Evolutionary conservation across 2,113 vertebrate genomes (phyloP), one percentile per base, ranked within the genome.

Genomic region (Narcine bancroftii): DNA sequence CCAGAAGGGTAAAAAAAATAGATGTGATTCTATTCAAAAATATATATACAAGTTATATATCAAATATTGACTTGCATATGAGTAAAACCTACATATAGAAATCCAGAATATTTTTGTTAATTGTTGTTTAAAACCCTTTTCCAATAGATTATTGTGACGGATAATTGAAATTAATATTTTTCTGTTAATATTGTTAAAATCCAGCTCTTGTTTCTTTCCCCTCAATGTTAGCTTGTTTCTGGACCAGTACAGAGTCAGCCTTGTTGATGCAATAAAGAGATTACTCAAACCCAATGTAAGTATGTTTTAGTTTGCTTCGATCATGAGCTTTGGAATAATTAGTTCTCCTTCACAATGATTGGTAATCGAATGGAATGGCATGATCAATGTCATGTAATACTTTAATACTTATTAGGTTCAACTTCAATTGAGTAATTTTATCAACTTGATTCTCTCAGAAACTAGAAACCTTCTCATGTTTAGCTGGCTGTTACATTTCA

Each of bases 341-440:
- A 98, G 97, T 96, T 96, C 96, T 95, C 94, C 89, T 69, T 94
- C 95, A 96, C 96, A 95, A 96, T 96, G 97, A 97, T 96, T 96
- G 96, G 96, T 96, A 96, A 96, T 97, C 97, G 96, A 98, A 97
- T 97, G 96, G 97, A 97, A 97, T 97, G 97, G 97, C 96, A 96
- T 97, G 97, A 98, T 99, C 99, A 98, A 98, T 99, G 98, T 98
- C 97, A 97, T 97, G 97, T 99, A 98, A 99, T 97, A 97, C 97
- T 99, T 98, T 98, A 98, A 98, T 98, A 97, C 97, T 97, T 97
- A 98, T 98, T 98, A 98, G 97, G 96, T 97, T 95, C 96, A 96
- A 98, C 98, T 98, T 98, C 97, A 99, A 98, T 98, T 97, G 96
- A 96, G 95, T 94, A 95, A 97, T 99, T 96, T 99, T 97, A 98